phyloP scores from a whole-genome alignment of 2,888 invertebrate genomes.

The Coecobrya sp. region DNA sequence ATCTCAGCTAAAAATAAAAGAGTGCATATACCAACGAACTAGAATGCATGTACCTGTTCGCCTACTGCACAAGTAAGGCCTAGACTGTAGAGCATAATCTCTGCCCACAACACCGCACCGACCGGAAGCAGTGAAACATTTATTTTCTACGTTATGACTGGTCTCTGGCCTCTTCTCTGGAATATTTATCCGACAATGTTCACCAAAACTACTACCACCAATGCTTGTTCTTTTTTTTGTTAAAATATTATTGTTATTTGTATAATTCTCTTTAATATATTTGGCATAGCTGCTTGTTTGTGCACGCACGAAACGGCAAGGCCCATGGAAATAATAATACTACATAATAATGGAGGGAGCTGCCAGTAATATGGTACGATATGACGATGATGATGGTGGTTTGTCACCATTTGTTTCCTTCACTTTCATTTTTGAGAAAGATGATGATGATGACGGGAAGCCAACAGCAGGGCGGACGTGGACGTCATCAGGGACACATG shows the following conservation, averaged over 20 bases:
- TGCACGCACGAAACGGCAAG: not conserved
- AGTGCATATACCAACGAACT: not conserved
- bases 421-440: not conserved
- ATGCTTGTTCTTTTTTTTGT: not conserved
- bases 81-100: not conserved
- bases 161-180: conserved; percentile 11
- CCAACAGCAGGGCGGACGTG: not conserved
- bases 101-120: conserved; percentile 30
- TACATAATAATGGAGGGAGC: not conserved
- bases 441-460: not conserved
- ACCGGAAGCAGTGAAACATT: conserved; percentile 43
- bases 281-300: not conserved
- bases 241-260: not conserved
- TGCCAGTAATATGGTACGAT: not conserved
- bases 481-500: not conserved
- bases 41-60: not conserved
- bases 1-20: conserved; percentile 9
- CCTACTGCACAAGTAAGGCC: not conserved
- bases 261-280: conserved; percentile 1
- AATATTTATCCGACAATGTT: conserved; percentile 15
- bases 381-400: conserved; percentile 14
- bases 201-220: not conserved
- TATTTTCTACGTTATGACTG: conserved; percentile 41
- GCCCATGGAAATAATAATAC: not conserved
- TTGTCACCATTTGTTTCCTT: conserved; percentile 23